Conservation (phyloP, 1,140 invertebrate species). For the Sarcophaga bullata region DNA sequence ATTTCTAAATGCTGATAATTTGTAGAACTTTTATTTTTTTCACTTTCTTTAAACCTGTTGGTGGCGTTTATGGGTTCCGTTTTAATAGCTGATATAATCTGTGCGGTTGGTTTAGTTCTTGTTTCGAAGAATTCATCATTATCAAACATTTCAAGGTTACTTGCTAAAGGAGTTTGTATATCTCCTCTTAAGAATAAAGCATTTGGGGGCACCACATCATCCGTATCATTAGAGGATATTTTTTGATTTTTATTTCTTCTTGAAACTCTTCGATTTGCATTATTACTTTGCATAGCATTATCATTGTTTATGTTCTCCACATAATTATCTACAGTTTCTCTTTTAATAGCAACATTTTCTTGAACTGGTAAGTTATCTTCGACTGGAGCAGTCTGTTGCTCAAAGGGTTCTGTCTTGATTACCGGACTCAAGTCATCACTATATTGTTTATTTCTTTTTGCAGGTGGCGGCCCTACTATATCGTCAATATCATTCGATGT, state of each 20-base stretch:
- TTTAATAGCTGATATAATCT: neutral
- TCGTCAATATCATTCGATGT: neutral
- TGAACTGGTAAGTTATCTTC: neutral
- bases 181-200: neutral
- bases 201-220: constrained; percentile 8
- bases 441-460: neutral
- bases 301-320: neutral
- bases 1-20: neutral
- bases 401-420: constrained; percentile 1
- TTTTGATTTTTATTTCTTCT: neutral
- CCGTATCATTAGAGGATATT: neutral
- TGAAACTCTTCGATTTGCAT: neutral
- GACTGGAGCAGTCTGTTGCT: neutral
- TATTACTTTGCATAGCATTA: neutral
- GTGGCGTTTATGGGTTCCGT: neutral
- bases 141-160: neutral
- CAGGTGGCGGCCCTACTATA: neutral
- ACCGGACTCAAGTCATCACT: neutral
- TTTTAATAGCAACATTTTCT: neutral
- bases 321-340: neutral
- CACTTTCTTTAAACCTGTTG: neutral
- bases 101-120: neutral
- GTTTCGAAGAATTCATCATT: neutral
- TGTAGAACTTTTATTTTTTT: neutral
- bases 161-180: neutral